Evolutionary conservation across 2,888 invertebrate species (phyloP).

Genomic region (Crossocerus cetratus): DNA sequence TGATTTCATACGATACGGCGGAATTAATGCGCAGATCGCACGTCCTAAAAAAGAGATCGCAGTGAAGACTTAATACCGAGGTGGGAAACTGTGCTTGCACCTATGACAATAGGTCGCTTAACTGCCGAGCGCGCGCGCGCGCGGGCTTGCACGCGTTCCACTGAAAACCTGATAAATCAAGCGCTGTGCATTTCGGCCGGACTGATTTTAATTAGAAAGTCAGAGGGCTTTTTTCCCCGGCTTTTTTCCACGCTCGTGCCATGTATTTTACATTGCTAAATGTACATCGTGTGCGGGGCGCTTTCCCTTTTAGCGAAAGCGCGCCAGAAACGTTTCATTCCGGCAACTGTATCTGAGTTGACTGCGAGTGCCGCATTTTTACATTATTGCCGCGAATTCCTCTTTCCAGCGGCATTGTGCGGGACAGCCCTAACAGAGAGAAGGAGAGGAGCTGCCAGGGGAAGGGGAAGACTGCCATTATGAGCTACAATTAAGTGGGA

Average conservation of each 20-base stretch:
- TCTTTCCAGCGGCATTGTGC: slow-evolving; percentile 2
- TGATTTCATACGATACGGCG: too few species aligned
- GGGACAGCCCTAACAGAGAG: background rate
- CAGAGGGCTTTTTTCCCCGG: slow-evolving; percentile 34
- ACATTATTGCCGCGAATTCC: slow-evolving; percentile 30
- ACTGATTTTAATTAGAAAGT: slow-evolving; percentile 51
- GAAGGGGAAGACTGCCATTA: background rate
- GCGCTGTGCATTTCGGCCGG: slow-evolving; percentile 29
- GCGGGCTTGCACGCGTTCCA: too few species aligned
- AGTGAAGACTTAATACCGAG: slow-evolving; percentile 4
- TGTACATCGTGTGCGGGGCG: slow-evolving; percentile 34
- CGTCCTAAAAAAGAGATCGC: background rate
- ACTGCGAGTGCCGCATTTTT: slow-evolving; percentile 35
- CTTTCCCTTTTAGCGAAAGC: slow-evolving; percentile 49
- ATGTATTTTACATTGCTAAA: slow-evolving; percentile 50
- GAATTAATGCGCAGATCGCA: too few species aligned
- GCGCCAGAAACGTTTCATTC: slow-evolving; percentile 20
- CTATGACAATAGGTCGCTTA: too few species aligned
- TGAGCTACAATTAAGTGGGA: background rate
- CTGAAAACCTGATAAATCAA: background rate
- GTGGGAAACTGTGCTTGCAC: too few species aligned
- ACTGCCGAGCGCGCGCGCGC: too few species aligned
- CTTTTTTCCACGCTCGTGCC: slow-evolving; percentile 44
- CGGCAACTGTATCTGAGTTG: slow-evolving; percentile 39
- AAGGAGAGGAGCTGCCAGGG: background rate